These are phyloP conservation scores for Alsophila aescularia DNA, from an alignment of 2,888 invertebrate species.

Conservation along the genomic window DNA sequence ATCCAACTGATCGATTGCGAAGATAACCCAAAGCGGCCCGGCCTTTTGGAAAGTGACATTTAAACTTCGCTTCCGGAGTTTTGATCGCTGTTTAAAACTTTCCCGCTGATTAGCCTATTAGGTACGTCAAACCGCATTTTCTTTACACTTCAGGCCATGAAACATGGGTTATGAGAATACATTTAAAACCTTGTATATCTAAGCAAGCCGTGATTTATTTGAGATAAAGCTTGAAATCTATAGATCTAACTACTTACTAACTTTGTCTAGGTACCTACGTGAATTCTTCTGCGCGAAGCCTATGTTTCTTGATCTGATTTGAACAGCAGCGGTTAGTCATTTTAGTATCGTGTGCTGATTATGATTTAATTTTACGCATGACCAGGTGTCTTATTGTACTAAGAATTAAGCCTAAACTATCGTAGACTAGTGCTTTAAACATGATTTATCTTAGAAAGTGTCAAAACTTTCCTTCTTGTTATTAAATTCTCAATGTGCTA, in stretches of 20 bases:
- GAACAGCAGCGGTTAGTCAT: slow-evolving; percentile 2
- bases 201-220: background rate
- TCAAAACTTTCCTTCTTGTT: slow-evolving; percentile 25
- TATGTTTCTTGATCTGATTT: background rate
- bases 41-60: slow-evolving; percentile 77
- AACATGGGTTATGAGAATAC: no score
- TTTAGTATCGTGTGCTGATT: slow-evolving; percentile 5
- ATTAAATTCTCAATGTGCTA: slow-evolving; percentile 7
- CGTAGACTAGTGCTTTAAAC: slow-evolving; percentile 11
- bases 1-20: slow-evolving; percentile 74
- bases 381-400: slow-evolving; percentile 23
- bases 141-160: slow-evolving; percentile 5
- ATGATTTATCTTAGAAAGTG: slow-evolving; percentile 8
- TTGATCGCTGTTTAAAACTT: slow-evolving; percentile 32
- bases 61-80: slow-evolving; percentile 46
- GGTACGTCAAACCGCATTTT: slow-evolving; percentile 13
- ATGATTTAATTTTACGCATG: slow-evolving; percentile 16
- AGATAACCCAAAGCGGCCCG: slow-evolving; percentile 62
- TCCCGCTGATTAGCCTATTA: slow-evolving; percentile 27
- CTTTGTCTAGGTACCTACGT: no score
- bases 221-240: background rate
- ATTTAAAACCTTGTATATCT: background rate
- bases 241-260: background rate
- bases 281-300: no score
- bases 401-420: slow-evolving; percentile 18